Evolutionary conservation across 2,797 vertebrate genomes (phyloP), one percentile per base, ranked within the genome.

Genomic region (Karalla daura): DNA sequence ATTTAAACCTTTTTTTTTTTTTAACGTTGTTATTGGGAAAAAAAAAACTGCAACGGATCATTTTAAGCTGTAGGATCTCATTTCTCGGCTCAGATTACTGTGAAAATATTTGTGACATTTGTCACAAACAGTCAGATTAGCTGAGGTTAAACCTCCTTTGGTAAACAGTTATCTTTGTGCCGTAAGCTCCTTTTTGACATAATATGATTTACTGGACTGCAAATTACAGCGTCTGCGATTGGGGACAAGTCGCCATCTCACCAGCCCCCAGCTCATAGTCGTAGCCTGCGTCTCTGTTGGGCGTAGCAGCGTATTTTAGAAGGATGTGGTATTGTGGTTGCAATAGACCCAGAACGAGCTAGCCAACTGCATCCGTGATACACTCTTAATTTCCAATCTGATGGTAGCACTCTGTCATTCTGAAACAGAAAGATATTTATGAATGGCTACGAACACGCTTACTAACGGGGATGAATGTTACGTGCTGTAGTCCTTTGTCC

Each of bases 251-350:
- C 44, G 40, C 30, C 12, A n/a, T n/a, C n/a, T n/a, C n/a, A 20
- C 13, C 36, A 50, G 36, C 32, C 43, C 37, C 32, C 33, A 43
- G 14, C 5, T 4, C 3, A n/a, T n/a, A n/a, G 43, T 49, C 20
- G 47, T 64, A 21, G 35, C 33, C 43, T 13, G 40, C 10, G 62
- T 0, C 63, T 70, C 28, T 71, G 39, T 43, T 25, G 36, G 60
- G 21, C 49, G 53, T 74, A 27, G 24, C 68, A n/a, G 24, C 68
- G 17, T 32, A 3, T 61, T 74, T n/a, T 77, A 37, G 55, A 53
- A 80, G 78, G 75, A 83, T 84, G 84, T 85, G 78, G 70, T 73
- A 20, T 77, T 79, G 66, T 53, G 63, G 81, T 67, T 78, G 49
- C 61, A 30, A 39, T 50, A 40, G 44, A 73, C 20, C 15, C 8